phyloP scores from a whole-genome alignment of 2,113 vertebrate species.

The Spea multiplicata region DNA sequence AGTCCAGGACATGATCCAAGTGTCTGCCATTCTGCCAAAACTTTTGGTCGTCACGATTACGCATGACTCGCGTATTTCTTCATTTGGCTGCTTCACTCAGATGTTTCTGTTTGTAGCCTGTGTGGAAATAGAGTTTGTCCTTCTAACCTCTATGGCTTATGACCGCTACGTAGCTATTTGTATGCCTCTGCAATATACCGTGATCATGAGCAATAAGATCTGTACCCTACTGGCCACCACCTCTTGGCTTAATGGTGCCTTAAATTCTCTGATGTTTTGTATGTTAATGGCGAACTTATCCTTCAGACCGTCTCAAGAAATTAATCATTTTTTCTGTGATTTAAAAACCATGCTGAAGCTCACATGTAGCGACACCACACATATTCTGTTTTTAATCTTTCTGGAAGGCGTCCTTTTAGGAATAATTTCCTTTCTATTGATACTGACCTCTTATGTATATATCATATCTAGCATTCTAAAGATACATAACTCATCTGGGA shows the following conservation, averaged over 20 bases:
- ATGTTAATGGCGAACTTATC: neutral
- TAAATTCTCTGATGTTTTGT: slow-evolving; percentile 1
- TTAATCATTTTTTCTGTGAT: slow-evolving; percentile 34
- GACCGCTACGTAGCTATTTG: slow-evolving; percentile 37
- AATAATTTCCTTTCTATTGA: slow-evolving; percentile 6
- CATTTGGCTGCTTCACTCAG: slow-evolving; percentile 51
- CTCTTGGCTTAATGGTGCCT: slow-evolving; percentile 1
- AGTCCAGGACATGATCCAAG: slow-evolving; percentile 47
- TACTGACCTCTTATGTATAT: slow-evolving; percentile 22
- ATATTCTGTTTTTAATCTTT: neutral
- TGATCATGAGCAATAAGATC: slow-evolving; percentile 13
- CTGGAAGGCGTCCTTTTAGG: neutral
- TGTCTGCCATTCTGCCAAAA: slow-evolving; percentile 53
- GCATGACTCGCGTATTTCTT: slow-evolving; percentile 45
- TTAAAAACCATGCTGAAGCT: slow-evolving; percentile 11
- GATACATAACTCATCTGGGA: slow-evolving; percentile 2
- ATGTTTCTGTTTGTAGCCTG: slow-evolving; percentile 57
- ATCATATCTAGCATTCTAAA: slow-evolving; percentile 21
- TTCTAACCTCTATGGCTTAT: slow-evolving; percentile 31
- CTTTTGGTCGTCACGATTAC: slow-evolving; percentile 27
- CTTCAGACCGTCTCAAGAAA: slow-evolving; percentile 7
- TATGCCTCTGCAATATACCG: neutral
- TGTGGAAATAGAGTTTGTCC: slow-evolving; percentile 44
- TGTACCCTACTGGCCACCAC: neutral
- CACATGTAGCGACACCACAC: slow-evolving; percentile 1